Evolutionary conservation across 2,113 vertebrate species (phyloP).

Genomic region (Stegastes partitus): DNA sequence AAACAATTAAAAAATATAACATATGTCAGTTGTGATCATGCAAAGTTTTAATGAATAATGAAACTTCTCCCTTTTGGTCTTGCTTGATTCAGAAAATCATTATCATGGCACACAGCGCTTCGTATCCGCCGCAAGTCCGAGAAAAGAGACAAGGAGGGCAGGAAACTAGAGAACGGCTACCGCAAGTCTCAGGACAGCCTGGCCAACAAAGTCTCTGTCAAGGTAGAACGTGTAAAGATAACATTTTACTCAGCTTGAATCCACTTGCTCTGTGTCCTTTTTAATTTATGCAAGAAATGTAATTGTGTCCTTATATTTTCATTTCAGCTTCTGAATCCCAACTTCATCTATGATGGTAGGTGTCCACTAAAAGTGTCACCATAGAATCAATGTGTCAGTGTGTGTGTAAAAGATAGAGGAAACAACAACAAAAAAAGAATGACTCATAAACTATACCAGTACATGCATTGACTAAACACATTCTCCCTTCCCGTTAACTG

Average conservation of each 20-base stretch:
- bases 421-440: too few relatives aligned
- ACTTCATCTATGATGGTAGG: slow-evolving; percentile 97
- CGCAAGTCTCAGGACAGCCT: slow-evolving; percentile 95
- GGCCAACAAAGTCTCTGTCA: slow-evolving; percentile 97
- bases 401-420: too few relatives aligned
- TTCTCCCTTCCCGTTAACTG: too few relatives aligned
- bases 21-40: not conserved
- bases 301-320: slow-evolving; percentile 16
- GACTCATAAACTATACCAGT: too few relatives aligned
- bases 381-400: too few relatives aligned
- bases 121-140: slow-evolving; percentile 98
- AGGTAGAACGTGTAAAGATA: slow-evolving; percentile 82
- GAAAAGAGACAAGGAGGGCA: slow-evolving; percentile 93
- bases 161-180: slow-evolving; percentile 94
- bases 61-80: not conserved
- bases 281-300: slow-evolving; percentile 4
- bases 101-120: slow-evolving; percentile 99
- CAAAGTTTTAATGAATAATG: not conserved
- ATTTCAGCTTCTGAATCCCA: slow-evolving; percentile 97
- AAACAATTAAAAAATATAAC: not conserved
- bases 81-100: slow-evolving; percentile 90
- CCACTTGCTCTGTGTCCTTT: not conserved
- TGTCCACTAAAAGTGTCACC: slow-evolving; percentile 47
- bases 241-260: not conserved
- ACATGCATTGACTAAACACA: too few relatives aligned